A percentile compares a stretch with the other conserved stretches of the same genome.
Evolutionary conservation across 1,140 invertebrate genomes (phyloP).

Genomic region (Ips typographus): DNA sequence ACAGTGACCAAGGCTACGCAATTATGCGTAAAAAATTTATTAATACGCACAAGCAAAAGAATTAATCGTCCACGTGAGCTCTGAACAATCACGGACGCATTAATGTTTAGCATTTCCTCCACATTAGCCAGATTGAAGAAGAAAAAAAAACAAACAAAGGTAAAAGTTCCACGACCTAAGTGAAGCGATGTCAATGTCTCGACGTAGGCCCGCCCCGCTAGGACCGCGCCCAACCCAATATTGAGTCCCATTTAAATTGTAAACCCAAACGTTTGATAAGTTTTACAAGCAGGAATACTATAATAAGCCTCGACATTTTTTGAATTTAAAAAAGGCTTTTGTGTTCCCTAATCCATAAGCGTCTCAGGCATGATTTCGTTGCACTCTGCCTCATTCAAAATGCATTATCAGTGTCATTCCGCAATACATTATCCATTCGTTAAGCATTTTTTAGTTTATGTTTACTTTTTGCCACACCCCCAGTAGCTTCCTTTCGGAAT

Average conservation of each 20-base stretch:
- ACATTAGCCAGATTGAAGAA: no score
- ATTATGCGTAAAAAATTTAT: neutral
- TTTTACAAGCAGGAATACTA: neutral
- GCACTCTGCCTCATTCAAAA: neutral
- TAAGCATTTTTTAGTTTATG: no score
- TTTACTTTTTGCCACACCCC: no score
- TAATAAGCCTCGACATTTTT: neutral
- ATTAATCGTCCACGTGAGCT: neutral
- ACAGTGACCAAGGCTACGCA: neutral
- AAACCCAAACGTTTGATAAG: neutral
- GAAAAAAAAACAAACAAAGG: neutral
- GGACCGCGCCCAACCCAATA: constrained; percentile 3
- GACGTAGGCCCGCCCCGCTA: neutral
- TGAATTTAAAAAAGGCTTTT: neutral
- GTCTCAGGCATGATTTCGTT: neutral
- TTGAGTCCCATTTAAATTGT: constrained; percentile 2
- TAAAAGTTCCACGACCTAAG: neutral
- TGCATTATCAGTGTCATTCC: neutral
- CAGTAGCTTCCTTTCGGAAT: no score
- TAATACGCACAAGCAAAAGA: neutral
- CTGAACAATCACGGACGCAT: neutral
- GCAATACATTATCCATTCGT: no score
- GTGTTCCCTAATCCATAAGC: neutral
- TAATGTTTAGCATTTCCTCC: no score
- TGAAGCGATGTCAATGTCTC: neutral